Evolutionary conservation across 2,888 invertebrate species (phyloP), one percentile per base, ranked within the genome.

Genomic region (Cataglyphis albicans): DNA sequence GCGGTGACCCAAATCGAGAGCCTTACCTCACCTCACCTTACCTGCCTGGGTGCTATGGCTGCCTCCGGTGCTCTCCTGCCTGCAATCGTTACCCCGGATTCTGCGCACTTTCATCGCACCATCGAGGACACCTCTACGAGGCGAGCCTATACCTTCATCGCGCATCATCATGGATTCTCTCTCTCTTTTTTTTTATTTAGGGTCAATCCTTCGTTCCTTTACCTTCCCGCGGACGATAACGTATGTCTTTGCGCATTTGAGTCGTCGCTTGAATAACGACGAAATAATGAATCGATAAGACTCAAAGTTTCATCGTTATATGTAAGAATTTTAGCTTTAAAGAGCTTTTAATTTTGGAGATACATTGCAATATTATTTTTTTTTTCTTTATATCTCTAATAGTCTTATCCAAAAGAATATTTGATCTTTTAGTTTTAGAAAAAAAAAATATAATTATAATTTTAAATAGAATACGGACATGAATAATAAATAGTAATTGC

Each of bases 81-180:
- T 93, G 92, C 92, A 94, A 94, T 94, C 94, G 94, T 94, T 94
- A 94, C 91, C 92, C 89, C 90, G 94, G 94, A 94, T 94, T 93
- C 94, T 94, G 94, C 94, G 94, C 94, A 94, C 89, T 87, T 41
- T 70, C 70, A 82, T 67, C 72, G 65, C 41, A 70, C 57, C 73
- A 41, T 67, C 57, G 83, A 83, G 86, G 81, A 83, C 70, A 88
- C 87, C 81, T 87, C 81, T 68, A 65, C 78, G 68, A 70, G 63
- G 44, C 78, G 57, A 68, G 57, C 44, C 57, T 68, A 44, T 44
- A 73, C 64, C 64, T 65, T 4, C 52, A n/a, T 15, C 67, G 59
- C 65, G 25, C 59, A 38, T 78, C 57, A 15, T 12, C 25, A 55
- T 18, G 21, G 55, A 59, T 72, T 29, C 18, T 67, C 59, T 61